These are phyloP conservation scores for Arothron firmamentum DNA, from an alignment of 2,113 vertebrate species.

Conservation along the genomic window DNA sequence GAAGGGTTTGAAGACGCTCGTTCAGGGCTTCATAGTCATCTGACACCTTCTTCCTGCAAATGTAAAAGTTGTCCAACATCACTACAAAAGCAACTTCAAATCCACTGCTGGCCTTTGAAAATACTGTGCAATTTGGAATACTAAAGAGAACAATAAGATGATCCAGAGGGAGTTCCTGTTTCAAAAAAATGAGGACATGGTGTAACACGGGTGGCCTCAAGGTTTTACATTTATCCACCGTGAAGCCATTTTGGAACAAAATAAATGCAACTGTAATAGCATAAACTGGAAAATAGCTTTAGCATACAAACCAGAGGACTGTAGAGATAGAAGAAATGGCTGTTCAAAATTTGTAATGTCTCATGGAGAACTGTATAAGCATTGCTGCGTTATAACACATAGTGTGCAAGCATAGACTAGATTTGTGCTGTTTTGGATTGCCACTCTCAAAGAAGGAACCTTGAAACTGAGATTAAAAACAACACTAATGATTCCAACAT, in stretches of 20 bases:
- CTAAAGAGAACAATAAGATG: constrained; percentile 12
- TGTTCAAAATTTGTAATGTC: too few species aligned
- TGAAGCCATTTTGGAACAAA: too few species aligned
- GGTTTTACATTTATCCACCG: neutral
- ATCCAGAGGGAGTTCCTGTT: neutral
- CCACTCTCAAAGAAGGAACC: too few species aligned
- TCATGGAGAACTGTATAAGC: too few species aligned
- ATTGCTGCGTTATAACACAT: too few species aligned
- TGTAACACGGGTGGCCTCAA: neutral
- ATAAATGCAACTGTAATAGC: neutral
- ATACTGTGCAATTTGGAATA: neutral
- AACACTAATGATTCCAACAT: too few species aligned
- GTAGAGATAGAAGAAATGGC: neutral
- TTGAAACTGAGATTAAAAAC: too few species aligned
- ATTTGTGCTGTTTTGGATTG: too few species aligned
- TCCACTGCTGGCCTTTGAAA: neutral
- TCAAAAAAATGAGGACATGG: neutral
- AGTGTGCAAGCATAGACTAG: too few species aligned
- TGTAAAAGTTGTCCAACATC: constrained; percentile 2
- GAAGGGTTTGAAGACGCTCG: constrained; percentile 85
- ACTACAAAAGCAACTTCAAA: neutral
- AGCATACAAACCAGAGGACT: neutral
- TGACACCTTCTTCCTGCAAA: constrained; percentile 86
- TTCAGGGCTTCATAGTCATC: constrained; percentile 86
- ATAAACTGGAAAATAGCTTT: too few species aligned